A percentile compares a stretch with the other conserved stretches of the same genome.
Evolutionary conservation across 2,113 vertebrate genomes (phyloP).

Genomic region (Perognathus longimembris): DNA sequence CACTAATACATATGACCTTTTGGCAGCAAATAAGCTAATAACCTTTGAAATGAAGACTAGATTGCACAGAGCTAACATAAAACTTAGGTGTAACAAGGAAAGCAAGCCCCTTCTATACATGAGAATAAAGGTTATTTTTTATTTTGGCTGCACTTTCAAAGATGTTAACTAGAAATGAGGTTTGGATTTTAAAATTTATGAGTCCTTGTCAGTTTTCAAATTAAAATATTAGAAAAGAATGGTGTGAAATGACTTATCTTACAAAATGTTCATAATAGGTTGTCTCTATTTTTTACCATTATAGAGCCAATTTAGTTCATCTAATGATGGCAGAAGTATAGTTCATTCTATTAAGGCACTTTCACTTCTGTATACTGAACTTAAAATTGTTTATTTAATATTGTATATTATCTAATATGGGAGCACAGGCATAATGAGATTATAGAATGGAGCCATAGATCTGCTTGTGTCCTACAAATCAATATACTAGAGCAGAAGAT

Average conservation of each 20-base stretch:
- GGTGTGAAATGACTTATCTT: conserved; percentile 21
- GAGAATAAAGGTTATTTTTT: conserved; percentile 62
- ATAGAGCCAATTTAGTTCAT: neutral
- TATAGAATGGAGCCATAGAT: neutral
- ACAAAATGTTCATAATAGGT: neutral
- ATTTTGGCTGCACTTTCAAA: conserved; percentile 57
- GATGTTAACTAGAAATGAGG: conserved; percentile 56
- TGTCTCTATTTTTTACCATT: neutral
- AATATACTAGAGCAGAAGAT: neutral
- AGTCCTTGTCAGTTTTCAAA: conserved; percentile 54
- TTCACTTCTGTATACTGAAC: neutral
- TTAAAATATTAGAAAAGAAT: conserved; percentile 26
- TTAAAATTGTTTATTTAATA: conserved; percentile 33
- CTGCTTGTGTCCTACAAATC: neutral
- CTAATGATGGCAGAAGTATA: neutral
- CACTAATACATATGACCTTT: conserved; percentile 76
- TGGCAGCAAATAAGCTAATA: conserved; percentile 72
- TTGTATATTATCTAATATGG: neutral
- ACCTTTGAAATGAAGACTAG: conserved; percentile 65
- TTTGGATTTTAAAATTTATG: conserved; percentile 51
- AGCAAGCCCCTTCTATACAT: neutral
- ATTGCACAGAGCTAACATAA: conserved; percentile 50
- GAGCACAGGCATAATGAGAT: neutral
- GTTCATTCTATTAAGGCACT: neutral
- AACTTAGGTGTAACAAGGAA: conserved; percentile 48